Conservation (phyloP, 2,797 vertebrate species). For the Myotis myotis region DNA sequence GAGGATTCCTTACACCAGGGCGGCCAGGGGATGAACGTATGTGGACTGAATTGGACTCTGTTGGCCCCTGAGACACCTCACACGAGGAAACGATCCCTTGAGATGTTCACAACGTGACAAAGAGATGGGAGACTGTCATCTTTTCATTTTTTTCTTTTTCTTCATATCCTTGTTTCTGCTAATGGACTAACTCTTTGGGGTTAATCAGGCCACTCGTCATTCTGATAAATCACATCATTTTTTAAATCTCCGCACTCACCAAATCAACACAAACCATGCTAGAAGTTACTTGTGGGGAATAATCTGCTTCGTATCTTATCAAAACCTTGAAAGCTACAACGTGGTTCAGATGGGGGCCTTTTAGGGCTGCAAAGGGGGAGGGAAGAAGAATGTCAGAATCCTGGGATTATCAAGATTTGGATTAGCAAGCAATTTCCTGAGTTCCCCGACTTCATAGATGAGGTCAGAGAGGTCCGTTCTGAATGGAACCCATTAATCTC, state of each 20-base stretch:
- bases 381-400: constrained; percentile 58
- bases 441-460: constrained; percentile 83
- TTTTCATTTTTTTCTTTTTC: neutral
- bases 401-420: constrained; percentile 82
- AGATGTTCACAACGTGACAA: rapidly evolving
- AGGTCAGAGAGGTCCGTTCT: constrained; percentile 84
- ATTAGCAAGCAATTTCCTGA: constrained; percentile 86
- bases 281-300: neutral
- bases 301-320: neutral
- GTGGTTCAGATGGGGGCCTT: rapidly evolving
- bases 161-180: neutral
- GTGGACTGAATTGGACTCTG: rapidly evolving
- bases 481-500: constrained; percentile 87
- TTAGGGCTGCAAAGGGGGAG: neutral
- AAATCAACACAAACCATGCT: neutral
- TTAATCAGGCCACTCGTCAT: neutral
- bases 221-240: neutral
- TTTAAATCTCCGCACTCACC: neutral
- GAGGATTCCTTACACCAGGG: rapidly evolving
- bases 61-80: neutral
- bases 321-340: neutral
- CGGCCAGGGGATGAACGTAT: neutral
- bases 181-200: neutral
- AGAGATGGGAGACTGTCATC: rapidly evolving
- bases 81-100: rapidly evolving